Percentiles rank a stretch among this genome's conserved stretches.
Evolutionary conservation across 2,888 invertebrate genomes (phyloP).

Genomic region (Abrostola tripartita): DNA sequence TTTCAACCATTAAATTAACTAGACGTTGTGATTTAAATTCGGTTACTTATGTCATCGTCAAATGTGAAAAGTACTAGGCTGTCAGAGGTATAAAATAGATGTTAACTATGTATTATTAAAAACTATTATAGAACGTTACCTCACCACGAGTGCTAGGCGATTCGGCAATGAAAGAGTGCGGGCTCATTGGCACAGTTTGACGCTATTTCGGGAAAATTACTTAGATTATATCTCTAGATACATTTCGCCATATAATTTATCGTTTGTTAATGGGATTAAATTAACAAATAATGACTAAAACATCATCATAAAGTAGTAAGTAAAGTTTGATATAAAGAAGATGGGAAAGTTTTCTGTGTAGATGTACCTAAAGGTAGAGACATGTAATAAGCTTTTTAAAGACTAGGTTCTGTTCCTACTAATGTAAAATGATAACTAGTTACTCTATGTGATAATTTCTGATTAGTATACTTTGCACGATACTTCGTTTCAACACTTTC

Average conservation of each 20-base stretch:
- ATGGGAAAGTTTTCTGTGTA: no score
- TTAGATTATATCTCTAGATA: constrained; percentile 34
- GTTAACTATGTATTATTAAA: constrained; percentile 50
- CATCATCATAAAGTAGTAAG: no score
- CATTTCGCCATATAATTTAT: constrained; percentile 11
- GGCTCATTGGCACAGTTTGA: constrained; percentile 57
- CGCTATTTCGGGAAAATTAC: constrained; percentile 62
- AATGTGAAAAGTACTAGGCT: constrained; percentile 26
- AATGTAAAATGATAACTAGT: no score
- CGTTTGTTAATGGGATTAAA: background rate
- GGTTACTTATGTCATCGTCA: constrained; percentile 44
- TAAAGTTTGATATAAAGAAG: no score
- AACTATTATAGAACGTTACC: constrained; percentile 59
- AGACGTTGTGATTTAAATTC: background rate
- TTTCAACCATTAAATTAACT: background rate
- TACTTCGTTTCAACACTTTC: no score
- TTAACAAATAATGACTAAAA: no score
- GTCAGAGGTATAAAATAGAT: constrained; percentile 33
- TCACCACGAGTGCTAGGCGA: constrained; percentile 57
- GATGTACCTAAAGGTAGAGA: no score
- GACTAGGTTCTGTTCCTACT: no score
- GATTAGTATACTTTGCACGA: no score
- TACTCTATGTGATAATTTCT: no score
- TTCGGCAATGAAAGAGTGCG: constrained; percentile 58
- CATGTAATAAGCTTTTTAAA: no score